phyloP scores from a whole-genome alignment of 2,113 vertebrate species.

The Tachycineta bicolor region DNA sequence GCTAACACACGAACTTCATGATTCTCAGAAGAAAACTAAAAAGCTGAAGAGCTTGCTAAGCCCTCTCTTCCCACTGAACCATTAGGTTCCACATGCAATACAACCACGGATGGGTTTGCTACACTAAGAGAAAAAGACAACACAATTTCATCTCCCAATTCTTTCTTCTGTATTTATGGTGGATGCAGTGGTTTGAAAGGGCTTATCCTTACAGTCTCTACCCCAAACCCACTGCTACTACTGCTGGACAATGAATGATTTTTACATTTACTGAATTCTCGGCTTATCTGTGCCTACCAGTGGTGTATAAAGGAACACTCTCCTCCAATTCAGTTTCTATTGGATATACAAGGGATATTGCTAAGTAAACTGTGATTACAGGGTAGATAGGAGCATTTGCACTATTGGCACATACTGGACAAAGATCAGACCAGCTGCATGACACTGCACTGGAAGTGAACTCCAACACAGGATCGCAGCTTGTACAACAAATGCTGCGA shows the following conservation, averaged over 20 bases:
- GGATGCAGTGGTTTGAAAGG: neutral
- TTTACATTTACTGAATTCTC: neutral
- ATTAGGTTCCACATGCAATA: neutral
- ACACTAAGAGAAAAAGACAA: neutral
- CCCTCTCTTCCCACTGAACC: neutral
- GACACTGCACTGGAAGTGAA: neutral
- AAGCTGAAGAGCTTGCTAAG: neutral
- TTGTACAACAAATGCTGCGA: neutral
- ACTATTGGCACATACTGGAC: neutral
- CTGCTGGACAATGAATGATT: neutral
- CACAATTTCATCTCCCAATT: neutral
- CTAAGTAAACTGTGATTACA: neutral
- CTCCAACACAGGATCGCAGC: rapidly evolving
- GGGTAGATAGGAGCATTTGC: neutral
- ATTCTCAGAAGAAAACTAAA: neutral
- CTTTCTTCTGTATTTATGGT: neutral
- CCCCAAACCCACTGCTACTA: neutral
- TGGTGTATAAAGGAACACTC: neutral
- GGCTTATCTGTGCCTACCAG: neutral
- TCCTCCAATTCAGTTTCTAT: neutral
- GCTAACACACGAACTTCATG: neutral
- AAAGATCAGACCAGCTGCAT: neutral
- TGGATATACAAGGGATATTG: neutral
- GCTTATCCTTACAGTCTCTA: neutral
- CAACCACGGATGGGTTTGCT: neutral